Conservation (phyloP, 2,797 vertebrate genomes). For the Danio albolineatus region DNA sequence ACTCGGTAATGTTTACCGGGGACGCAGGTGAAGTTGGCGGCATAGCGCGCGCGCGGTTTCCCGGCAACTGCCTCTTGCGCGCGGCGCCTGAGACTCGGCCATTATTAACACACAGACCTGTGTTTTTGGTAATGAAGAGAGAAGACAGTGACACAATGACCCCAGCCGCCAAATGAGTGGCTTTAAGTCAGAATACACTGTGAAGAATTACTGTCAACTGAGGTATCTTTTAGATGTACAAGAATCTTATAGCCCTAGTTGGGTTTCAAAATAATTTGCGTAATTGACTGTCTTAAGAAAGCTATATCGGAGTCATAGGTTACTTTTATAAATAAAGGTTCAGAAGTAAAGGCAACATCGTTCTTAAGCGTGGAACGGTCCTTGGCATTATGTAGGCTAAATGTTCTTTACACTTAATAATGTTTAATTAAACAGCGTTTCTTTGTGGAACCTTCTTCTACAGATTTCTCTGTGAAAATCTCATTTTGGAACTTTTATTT, state of each 20-base stretch:
- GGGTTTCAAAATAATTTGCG: not conserved
- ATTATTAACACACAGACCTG: conserved; percentile 22
- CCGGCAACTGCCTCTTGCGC: conserved; percentile 42
- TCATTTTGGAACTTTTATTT: not conserved
- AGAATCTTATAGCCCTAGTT: not conserved
- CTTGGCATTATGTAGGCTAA: not conserved
- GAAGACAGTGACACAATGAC: conserved; percentile 38
- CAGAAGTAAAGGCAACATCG: not conserved
- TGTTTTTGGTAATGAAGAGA: conserved; percentile 14
- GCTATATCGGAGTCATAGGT: not conserved
- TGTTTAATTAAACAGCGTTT: not conserved
- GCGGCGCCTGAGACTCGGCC: not conserved
- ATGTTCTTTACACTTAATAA: not conserved
- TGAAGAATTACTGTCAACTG: conserved; percentile 9
- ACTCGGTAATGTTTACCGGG: conserved; percentile 43
- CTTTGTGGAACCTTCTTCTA: too few relatives aligned
- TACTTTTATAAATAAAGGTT: not conserved
- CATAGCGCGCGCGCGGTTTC: conserved; percentile 19
- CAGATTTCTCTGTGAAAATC: not conserved
- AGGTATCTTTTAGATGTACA: conserved; percentile 8
- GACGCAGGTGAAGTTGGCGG: conserved; percentile 29
- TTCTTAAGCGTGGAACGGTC: too few relatives aligned
- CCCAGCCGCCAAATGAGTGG: not conserved
- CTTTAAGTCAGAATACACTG: not conserved
- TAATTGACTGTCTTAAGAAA: too few relatives aligned